These are phyloP conservation scores for Apostichopus japonicus DNA, from an alignment of 35 echinoderm and acorn worm genomes.

Conservation along the genomic window DNA sequence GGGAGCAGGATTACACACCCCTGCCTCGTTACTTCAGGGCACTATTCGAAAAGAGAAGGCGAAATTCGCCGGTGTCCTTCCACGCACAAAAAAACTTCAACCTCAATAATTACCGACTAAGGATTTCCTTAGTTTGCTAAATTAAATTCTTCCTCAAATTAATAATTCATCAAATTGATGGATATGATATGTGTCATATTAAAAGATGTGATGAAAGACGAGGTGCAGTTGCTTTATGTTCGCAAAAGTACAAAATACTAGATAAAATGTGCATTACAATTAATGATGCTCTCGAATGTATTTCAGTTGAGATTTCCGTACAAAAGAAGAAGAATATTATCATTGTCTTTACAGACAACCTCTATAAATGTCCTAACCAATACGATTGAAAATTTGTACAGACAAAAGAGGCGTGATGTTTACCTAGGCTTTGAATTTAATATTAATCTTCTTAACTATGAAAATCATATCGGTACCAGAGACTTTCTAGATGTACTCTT, in stretches of 20 bases:
- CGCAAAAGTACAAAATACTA: background rate
- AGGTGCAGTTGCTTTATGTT: background rate
- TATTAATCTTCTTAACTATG: constrained; percentile 35
- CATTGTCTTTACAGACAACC: constrained; percentile 38
- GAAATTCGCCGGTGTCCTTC: no score
- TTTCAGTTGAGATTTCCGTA: constrained; percentile 19
- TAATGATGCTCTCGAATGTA: constrained; percentile 32
- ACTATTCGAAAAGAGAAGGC: no score
- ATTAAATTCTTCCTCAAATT: no score
- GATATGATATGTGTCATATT: constrained; percentile 29
- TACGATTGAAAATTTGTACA: constrained; percentile 10
- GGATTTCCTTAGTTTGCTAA: no score
- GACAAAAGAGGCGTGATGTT: background rate
- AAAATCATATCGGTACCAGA: background rate
- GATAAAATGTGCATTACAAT: constrained; percentile 42
- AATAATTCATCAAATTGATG: background rate
- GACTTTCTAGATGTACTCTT: constrained; percentile 35
- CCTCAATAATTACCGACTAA: no score
- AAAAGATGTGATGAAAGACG: background rate
- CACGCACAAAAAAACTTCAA: no score
- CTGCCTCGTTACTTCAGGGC: no score
- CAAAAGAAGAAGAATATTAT: constrained; percentile 27
- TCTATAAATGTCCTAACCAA: background rate
- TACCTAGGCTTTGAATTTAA: constrained; percentile 31
- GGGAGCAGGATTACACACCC: no score